These are phyloP conservation scores for Eurosta solidaginis DNA, from an alignment of 1,140 invertebrate species.

Conservation along the genomic window DNA sequence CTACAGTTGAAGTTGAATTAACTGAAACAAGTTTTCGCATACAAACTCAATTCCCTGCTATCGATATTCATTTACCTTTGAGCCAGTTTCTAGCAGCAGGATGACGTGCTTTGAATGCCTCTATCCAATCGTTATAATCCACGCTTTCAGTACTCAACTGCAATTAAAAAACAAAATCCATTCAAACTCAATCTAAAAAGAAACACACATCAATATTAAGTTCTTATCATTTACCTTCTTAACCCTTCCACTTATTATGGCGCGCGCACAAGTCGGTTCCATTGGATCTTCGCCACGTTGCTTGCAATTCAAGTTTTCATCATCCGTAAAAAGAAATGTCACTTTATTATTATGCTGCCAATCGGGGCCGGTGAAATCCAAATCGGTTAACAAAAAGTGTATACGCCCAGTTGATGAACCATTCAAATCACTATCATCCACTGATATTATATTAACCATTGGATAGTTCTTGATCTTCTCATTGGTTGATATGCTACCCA, in stretches of 20 bases:
- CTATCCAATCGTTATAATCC: constrained; percentile 68
- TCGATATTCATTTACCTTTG: constrained; percentile 62
- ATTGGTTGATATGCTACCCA: constrained; percentile 74
- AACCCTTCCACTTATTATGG: constrained; percentile 74
- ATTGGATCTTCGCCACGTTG: constrained; percentile 72
- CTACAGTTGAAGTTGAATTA: no score
- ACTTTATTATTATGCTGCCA: constrained; percentile 66
- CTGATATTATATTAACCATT: constrained; percentile 74
- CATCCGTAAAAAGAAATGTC: constrained; percentile 71
- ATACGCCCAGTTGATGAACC: constrained; percentile 74
- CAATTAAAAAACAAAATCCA: constrained; percentile 27
- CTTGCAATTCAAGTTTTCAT: constrained; percentile 71
- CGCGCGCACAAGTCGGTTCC: constrained; percentile 78
- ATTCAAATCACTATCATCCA: constrained; percentile 70
- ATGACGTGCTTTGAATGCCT: constrained; percentile 71
- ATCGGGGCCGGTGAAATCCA: constrained; percentile 77
- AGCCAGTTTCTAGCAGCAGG: constrained; percentile 70
- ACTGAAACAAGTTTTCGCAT: no score
- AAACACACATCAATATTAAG: background rate
- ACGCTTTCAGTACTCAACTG: constrained; percentile 65
- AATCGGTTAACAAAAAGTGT: constrained; percentile 76
- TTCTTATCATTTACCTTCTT: constrained; percentile 63
- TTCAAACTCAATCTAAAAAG: background rate
- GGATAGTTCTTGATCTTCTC: constrained; percentile 69
- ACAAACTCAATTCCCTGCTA: no score